Evolutionary conservation across 2,888 invertebrate species (phyloP), one percentile per base, ranked within the genome.

Genomic region (Oxyteleia sp.): DNA sequence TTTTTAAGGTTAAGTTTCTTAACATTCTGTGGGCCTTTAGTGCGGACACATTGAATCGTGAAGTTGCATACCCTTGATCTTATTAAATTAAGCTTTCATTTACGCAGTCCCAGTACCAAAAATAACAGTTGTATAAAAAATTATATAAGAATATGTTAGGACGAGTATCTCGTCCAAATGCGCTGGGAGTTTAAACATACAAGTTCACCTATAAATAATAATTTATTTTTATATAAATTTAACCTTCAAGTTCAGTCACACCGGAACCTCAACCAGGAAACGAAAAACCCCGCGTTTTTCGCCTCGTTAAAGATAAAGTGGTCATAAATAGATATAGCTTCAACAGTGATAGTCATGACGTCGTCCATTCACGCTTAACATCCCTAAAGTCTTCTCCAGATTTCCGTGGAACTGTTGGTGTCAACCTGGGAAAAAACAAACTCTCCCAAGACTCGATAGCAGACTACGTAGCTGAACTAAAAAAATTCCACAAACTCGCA

Each of bases 341-440:
- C 91, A 99, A 99, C 93, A 99, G 98, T 93, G 97, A 98, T 87
- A 99, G 99, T 0, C 98, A 98, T 90, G 95, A 96, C 5, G 93
- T 91, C 75, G 98, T 99, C 0, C 95, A 95, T 81, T 91, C 95
- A 59, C 95, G 97, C 87, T 91, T 98, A 11, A 92, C 94, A 74
- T 89, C 91, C 23, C 88, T 96, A n/a, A 95, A 95, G 85, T 93
- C 94, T 53, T 92, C 94, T 20, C 87, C 94, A 1, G 90, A 95
- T 20, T 95, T 95, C 68, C 93, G 94, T 71, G 96, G 95, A 4
- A 93, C 98, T 4, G 90, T 99, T 68, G 99, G 99, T 4, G 96
- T 99, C 0, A 99, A 99, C 94, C 95, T 99, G 76, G 99, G 99
- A 0, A 98, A 98, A 94, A 99, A 99, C 93, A 99, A 99, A 94